Percentiles rank a stretch among this genome's conserved stretches.
These are phyloP conservation scores for Dynastes grantii DNA, from an alignment of 2,888 invertebrate species.

Conservation along the genomic window DNA sequence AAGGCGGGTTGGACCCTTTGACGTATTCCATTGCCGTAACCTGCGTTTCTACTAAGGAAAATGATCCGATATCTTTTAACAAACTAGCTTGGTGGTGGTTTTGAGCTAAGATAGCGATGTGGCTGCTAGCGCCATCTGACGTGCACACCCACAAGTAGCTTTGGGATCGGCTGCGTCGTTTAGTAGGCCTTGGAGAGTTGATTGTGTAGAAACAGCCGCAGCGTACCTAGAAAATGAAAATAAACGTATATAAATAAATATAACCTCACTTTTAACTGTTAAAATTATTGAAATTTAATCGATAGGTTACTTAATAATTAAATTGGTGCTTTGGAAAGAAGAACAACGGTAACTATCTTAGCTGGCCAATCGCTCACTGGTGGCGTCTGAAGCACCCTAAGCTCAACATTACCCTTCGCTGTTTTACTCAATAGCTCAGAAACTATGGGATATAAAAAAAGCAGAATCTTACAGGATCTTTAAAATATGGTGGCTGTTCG, in stretches of 20 bases:
- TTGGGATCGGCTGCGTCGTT: conserved; percentile 79
- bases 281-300: neutral
- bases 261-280: neutral
- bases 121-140: conserved; percentile 83
- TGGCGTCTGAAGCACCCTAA: too few relatives aligned
- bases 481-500: too few relatives aligned
- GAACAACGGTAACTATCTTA: too few relatives aligned
- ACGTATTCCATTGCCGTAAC: conserved; percentile 89
- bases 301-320: neutral
- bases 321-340: neutral
- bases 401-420: too few relatives aligned
- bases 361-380: too few relatives aligned
- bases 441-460: too few relatives aligned
- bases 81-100: conserved; percentile 82
- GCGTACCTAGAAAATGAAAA: conserved; percentile 78
- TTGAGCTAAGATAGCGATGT: conserved; percentile 85
- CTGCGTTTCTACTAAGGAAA: conserved; percentile 86
- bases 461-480: too few relatives aligned
- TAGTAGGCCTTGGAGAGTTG: conserved; percentile 74
- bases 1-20: conserved; percentile 73
- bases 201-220: conserved; percentile 93
- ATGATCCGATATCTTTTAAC: conserved; percentile 82
- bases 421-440: too few relatives aligned
- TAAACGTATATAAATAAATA: neutral
- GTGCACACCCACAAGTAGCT: conserved; percentile 94